These are phyloP conservation scores for Drosophila azteca DNA, from an alignment of 1,140 invertebrate species.

Conservation along the genomic window DNA sequence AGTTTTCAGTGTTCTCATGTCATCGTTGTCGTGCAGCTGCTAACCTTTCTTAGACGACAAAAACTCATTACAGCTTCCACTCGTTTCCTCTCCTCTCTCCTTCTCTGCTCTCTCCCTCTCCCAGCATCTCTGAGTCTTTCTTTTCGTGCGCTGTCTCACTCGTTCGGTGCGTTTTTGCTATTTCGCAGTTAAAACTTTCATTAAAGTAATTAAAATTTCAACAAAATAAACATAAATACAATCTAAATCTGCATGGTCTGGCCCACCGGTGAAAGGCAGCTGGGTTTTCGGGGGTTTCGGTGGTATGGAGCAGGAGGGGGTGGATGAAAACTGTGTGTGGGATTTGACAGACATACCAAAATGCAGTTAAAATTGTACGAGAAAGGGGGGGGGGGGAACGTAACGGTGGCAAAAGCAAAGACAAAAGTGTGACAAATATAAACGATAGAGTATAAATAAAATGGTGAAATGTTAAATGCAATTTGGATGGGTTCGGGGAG, in stretches of 20 bases:
- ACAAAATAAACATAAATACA: constrained; percentile 82
- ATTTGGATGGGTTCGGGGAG: background rate
- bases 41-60: constrained; percentile 79
- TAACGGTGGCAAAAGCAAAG: constrained; percentile 45
- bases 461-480: constrained; percentile 59
- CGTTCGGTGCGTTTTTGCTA: constrained; percentile 67
- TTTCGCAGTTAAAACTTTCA: constrained; percentile 82
- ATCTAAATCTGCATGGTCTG: constrained; percentile 69
- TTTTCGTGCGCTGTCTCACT: constrained; percentile 40
- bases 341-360: constrained; percentile 76
- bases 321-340: constrained; percentile 19
- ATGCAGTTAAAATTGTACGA: constrained; percentile 73
- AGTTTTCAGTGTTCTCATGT: constrained; percentile 48
- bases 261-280: constrained; percentile 1
- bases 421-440: constrained; percentile 81
- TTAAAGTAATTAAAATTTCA: constrained; percentile 83
- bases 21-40: constrained; percentile 62
- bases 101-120: background rate
- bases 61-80: constrained; percentile 69
- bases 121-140: constrained; percentile 9
- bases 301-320: background rate
- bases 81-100: constrained; percentile 10
- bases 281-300: constrained; percentile 1
- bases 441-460: constrained; percentile 80
- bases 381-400: background rate